phyloP scores from a whole-genome alignment of 2,888 invertebrate genomes.

The Acleris sparsana region DNA sequence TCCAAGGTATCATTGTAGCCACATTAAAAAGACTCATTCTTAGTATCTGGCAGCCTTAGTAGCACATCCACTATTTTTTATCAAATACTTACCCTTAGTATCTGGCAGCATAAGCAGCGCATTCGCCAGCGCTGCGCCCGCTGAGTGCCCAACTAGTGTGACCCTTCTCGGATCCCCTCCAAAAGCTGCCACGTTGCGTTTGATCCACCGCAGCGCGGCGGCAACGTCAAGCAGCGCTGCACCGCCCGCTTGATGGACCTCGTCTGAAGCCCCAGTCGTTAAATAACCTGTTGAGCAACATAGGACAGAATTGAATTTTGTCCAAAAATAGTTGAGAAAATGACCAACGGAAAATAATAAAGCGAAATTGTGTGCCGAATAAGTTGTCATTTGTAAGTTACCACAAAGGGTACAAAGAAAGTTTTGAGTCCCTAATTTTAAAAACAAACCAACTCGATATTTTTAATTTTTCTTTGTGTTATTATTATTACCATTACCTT shows the following conservation, averaged over 20 bases:
- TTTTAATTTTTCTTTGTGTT: too few species aligned
- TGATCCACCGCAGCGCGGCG: conserved; percentile 93
- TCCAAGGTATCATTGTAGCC: too few species aligned
- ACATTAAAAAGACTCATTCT: conserved; percentile 43
- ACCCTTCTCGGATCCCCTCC: conserved; percentile 94
- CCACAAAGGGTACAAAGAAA: too few species aligned
- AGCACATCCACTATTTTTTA: conserved; percentile 92
- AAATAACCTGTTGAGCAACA: conserved; percentile 59
- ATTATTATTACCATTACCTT: too few species aligned
- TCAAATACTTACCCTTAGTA: conserved; percentile 84
- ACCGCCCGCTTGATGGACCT: conserved; percentile 63
- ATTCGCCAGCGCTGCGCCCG: conserved; percentile 93
- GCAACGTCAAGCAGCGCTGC: conserved; percentile 88
- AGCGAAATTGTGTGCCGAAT: background rate
- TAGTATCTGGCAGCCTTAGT: conserved; percentile 90
- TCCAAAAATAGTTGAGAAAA: too few species aligned
- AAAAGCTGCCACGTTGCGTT: conserved; percentile 92
- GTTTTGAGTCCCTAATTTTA: too few species aligned
- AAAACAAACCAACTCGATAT: too few species aligned
- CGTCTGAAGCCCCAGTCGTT: conserved; percentile 60
- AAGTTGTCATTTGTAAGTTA: too few species aligned
- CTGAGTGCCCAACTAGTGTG: conserved; percentile 93
- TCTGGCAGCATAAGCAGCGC: conserved; percentile 92
- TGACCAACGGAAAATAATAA: background rate
- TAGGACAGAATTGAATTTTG: too few species aligned